Evolutionary conservation across 2,113 vertebrate species (phyloP).

Genomic region (Recurvirostra avosetta): DNA sequence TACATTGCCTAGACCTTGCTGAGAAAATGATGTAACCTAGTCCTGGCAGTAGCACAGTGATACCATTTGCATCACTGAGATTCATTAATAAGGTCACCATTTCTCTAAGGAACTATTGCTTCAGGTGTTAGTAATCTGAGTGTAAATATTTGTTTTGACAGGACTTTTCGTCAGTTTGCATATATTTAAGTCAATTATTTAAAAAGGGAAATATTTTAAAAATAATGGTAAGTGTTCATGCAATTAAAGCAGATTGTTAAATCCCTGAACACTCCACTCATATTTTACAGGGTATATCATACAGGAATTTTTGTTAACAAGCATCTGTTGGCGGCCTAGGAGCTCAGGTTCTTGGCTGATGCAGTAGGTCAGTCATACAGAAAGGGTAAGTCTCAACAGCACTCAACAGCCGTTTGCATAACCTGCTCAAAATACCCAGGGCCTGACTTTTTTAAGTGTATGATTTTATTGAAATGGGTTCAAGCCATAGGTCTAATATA

Average conservation of each 20-base stretch:
- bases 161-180: not conserved
- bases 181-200: not conserved
- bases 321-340: not conserved
- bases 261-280: not conserved
- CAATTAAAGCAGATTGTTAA: not conserved
- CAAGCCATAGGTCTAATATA: not conserved
- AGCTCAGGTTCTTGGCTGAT: not conserved
- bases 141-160: slow-evolving; percentile 8
- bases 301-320: not conserved
- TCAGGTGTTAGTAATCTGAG: not conserved
- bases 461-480: slow-evolving; percentile 8
- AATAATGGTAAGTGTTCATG: not conserved
- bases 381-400: not conserved
- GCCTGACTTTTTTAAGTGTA: not conserved
- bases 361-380: not conserved
- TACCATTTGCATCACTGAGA: not conserved
- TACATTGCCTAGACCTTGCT: not conserved
- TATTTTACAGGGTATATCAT: not conserved
- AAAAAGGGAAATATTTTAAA: not conserved
- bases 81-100: slow-evolving; percentile 1
- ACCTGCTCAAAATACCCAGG: not conserved
- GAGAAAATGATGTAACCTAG: not conserved
- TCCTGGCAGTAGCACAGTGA: not conserved
- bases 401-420: not conserved
- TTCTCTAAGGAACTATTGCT: not conserved